phyloP scores from a whole-genome alignment of 2,113 vertebrate species.

The Xenus cinereus region DNA sequence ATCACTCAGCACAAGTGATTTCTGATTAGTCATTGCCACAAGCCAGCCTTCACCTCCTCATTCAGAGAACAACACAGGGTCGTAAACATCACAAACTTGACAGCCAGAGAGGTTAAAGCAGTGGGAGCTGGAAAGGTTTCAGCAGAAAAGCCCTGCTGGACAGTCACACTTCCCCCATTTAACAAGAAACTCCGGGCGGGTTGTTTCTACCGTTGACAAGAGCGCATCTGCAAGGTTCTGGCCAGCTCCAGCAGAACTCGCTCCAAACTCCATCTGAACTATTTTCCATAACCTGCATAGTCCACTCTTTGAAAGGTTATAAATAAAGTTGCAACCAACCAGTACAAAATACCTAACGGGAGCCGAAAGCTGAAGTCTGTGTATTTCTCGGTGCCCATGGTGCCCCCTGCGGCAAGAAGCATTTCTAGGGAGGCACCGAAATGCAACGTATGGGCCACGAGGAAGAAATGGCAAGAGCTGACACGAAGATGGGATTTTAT shows the following conservation, averaged over 20 bases:
- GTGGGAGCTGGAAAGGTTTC: background rate
- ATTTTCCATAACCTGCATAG: background rate
- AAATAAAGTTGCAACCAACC: background rate
- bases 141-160: background rate
- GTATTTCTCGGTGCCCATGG: background rate
- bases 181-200: no score
- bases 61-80: background rate
- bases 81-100: background rate
- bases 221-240: background rate
- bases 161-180: background rate
- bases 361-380: background rate
- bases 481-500: constrained; percentile 39
- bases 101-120: background rate
- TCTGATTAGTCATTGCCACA: background rate
- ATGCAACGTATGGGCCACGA: fast-evolving
- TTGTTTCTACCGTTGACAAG: background rate
- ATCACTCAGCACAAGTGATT: background rate
- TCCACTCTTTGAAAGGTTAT: background rate
- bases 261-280: background rate
- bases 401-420: background rate
- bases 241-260: background rate
- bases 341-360: background rate
- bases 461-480: background rate
- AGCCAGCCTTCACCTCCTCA: background rate
- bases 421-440: background rate